Evolutionary conservation across 2,888 invertebrate genomes (phyloP), one percentile per base, ranked within the genome.

Genomic region (Diabrotica balteata): DNA sequence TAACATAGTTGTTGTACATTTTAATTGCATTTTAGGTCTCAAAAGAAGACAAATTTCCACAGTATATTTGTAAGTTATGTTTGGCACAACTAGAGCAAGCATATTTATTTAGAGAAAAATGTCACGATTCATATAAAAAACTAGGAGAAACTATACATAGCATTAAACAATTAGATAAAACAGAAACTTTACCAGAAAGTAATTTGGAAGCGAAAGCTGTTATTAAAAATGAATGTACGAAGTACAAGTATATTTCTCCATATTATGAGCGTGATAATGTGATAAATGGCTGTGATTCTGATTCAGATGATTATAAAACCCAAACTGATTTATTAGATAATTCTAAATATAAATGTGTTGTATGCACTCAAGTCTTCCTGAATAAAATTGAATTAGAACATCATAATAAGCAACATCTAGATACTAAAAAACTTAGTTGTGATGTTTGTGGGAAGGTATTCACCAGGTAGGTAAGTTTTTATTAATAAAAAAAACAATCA

Each of bases 101-200:
- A 10, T 78, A 78, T 69, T 70, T 75, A 42, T 81, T 79, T 62
- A 68, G 74, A 62, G 71, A 80, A 69, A 73, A 78, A 49, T 81
- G 79, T 60, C 72, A 73, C 59, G 69, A 75, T 32, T 72, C 75
- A 7, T 70, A 78, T 50, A 69, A 72, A 54, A 75, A 73, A 51
- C 70, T 80, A n/a, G 66, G 72, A 66, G 58, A 73, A 54, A 43
- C 74, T 49, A 66, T 69, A 59, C 1, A 32, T 32, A 32, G 32
- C 32, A 32, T 32, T 32, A 32, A 32, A 0, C 32, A 32, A 32
- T 32, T 5, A 5, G 32, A 32, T 32, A 5, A 32, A 32, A 32
- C 32, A 32, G 32, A 32, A 32, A 32, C 4, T 32, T 2, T 32
- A 32, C 32, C 5, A 32, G 32, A 32, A 4, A 32, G 4, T 32